A percentile compares a stretch with the other conserved stretches of the same genome.
Evolutionary conservation across 2,797 vertebrate species (phyloP).

Genomic region (Galago senegalensis): DNA sequence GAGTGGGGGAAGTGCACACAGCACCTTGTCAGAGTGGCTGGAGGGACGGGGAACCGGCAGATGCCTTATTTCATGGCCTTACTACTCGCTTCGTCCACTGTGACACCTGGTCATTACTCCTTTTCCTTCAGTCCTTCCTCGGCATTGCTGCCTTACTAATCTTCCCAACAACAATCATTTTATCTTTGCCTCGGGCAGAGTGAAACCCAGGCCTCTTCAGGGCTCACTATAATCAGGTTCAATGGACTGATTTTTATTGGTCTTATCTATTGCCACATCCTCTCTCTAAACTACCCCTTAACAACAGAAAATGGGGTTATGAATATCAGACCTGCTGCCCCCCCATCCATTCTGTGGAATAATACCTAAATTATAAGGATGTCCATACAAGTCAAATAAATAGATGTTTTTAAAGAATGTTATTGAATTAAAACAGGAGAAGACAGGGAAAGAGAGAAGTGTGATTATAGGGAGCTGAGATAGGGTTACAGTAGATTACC

Average conservation of each 20-base stretch:
- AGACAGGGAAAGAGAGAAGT: background rate
- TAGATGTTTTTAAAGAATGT: background rate
- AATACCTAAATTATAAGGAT: constrained; percentile 6
- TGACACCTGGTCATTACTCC: background rate
- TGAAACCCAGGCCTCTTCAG: background rate
- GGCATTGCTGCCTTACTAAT: background rate
- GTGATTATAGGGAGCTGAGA: background rate
- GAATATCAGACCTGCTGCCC: background rate
- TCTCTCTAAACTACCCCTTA: background rate
- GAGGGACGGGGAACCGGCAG: background rate
- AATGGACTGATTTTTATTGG: background rate
- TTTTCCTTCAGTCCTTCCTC: background rate
- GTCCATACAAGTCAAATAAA: constrained; percentile 4
- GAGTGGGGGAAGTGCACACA: background rate
- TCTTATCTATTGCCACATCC: background rate
- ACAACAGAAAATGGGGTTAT: background rate
- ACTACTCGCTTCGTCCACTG: background rate
- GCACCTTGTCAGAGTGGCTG: background rate
- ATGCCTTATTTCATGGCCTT: background rate
- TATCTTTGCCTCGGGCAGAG: background rate
- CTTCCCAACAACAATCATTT: background rate
- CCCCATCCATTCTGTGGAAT: background rate
- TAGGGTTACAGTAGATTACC: background rate
- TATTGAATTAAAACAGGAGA: background rate
- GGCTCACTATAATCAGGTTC: background rate